Percentiles rank a stretch among this genome's conserved stretches.
Evolutionary conservation across 2,797 vertebrate species (phyloP).

Genomic region (Sebastiscus albofasciatus): DNA sequence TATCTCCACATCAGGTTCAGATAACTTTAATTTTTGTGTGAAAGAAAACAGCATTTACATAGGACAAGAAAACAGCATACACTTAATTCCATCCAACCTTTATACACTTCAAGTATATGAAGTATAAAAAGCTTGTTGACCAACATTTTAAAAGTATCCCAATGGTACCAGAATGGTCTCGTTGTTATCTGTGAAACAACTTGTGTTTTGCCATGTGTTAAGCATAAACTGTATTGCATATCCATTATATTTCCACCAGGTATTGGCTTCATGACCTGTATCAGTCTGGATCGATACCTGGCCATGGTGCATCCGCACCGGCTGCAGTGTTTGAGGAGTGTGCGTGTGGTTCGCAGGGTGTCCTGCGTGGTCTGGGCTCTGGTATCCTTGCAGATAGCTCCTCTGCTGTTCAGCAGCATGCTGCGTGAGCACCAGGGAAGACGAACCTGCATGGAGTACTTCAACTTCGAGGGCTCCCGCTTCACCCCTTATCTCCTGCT

Average conservation of each 20-base stretch:
- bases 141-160: neutral
- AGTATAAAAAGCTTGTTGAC: neutral
- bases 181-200: neutral
- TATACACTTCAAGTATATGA: neutral
- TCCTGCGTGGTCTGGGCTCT: conserved; percentile 83
- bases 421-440: conserved; percentile 61
- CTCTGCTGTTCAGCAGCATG: conserved; percentile 82
- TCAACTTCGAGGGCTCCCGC: conserved; percentile 75
- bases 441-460: conserved; percentile 88
- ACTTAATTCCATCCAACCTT: neutral
- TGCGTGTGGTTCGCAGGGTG: conserved; percentile 72
- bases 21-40: neutral
- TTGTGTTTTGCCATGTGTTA: neutral
- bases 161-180: neutral
- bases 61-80: neutral
- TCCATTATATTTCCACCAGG: conserved; percentile 56
- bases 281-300: conserved; percentile 88
- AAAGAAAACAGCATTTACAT: neutral
- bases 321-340: conserved; percentile 70
- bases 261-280: conserved; percentile 89
- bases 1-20: neutral
- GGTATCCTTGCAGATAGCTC: conserved; percentile 78
- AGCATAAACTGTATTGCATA: neutral
- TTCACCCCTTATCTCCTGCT: conserved; percentile 76
- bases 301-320: conserved; percentile 85